These are phyloP conservation scores for Synodontis membranacea DNA, from an alignment of 2,113 vertebrate genomes.

Conservation along the genomic window DNA sequence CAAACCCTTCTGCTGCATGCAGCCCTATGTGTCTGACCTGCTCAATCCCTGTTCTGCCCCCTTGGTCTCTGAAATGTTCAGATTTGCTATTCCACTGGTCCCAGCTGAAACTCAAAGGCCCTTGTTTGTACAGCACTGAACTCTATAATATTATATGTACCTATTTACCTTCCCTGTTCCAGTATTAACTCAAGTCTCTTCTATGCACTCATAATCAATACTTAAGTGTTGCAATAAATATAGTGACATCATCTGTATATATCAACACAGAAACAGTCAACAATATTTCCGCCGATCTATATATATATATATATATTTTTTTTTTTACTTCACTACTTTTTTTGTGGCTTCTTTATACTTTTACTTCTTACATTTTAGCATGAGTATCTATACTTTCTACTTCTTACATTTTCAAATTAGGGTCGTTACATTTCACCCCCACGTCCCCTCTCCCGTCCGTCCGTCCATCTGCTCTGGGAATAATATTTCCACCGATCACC, in stretches of 20 bases:
- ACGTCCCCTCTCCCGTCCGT: no score
- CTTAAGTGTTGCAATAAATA: neutral
- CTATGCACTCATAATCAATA: neutral
- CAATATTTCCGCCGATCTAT: no score
- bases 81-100: neutral
- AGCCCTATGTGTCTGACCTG: neutral
- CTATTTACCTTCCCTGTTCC: neutral
- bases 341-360: no score
- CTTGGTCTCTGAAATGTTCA: neutral
- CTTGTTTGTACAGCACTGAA: neutral
- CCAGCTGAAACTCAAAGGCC: neutral
- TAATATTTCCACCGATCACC: no score
- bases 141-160: neutral
- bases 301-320: no score
- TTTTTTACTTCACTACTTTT: no score
- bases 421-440: no score
- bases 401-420: no score
- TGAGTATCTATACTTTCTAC: no score
- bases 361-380: no score
- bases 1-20: neutral
- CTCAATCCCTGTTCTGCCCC: neutral
- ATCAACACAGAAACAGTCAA: no score
- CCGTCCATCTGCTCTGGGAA: no score
- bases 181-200: neutral
- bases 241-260: neutral